Evolutionary conservation across 2,888 invertebrate genomes (phyloP), one percentile per base, ranked within the genome.

Genomic region (Platycheirus rosarum): DNA sequence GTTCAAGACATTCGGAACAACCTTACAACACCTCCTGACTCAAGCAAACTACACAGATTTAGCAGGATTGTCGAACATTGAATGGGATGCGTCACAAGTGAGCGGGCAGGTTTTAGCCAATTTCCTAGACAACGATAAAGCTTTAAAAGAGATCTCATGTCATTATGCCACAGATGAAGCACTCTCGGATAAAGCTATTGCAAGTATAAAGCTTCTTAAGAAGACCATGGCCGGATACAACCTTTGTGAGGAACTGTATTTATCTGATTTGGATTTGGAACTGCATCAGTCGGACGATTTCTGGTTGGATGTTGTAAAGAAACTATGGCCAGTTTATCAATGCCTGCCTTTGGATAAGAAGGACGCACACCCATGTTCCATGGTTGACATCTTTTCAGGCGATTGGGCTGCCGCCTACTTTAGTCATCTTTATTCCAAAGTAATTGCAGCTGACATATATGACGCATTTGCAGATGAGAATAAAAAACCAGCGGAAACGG

Each of bases 21-120:
- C 95, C 0, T 91, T 99, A 48, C 97, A 98, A 85, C 95, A 97
- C 90, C 90, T 98, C 84, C 91, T 98, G 32, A 96, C 97, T 0
- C 94, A 93, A 87, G 94, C 95, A 0, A 94, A 95, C 13, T 97
- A 96, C 89, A 93, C 95, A 0, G 97, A 97, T 89, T 93, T 97
- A 0, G 94, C 97, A 2, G 98, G 98, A 0, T 91, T 95, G 18
- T 94, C 95, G 0, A 96, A 96, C 88, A 93, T 98, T 0, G 98
- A 98, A 91, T 97, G 97, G 97, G 99, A 99, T 90, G 96, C 97
- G 0, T 94, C 96, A 0, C 95, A 95, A 88, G 93, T 97, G 0
- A 94, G 95, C 78, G 95, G 96, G 0, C 93, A 96, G 86, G 95
- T 98, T 66, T 93, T 98, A 93, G 92, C 93, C 0, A 94, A 95